Evolutionary conservation across 2,113 vertebrate genomes (phyloP), one percentile per base, ranked within the genome.

Genomic region (Nestor notabilis): DNA sequence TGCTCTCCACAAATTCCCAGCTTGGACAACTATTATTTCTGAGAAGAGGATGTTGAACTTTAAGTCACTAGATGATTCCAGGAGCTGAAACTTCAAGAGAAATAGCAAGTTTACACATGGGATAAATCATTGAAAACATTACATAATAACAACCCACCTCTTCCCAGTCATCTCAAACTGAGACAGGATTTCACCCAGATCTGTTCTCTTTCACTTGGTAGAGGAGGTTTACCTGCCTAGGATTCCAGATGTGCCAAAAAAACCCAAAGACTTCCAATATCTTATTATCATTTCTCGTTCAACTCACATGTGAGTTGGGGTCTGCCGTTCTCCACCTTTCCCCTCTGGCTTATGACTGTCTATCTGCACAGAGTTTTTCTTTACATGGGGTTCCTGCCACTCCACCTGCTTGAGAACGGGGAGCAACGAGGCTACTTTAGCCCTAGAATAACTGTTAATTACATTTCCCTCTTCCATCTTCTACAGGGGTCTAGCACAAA

Each of bases 361-460:
- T 7, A 7, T 16, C 50, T 58, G 46, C 93, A 74, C n/a, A 49
- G n/a, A 24, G 28, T 11, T 53, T 72, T 64, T 28, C 66, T 46
- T 65, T 44, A n/a, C 17, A 7, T 1, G 1, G 49, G 47, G 28
- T 7, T 89, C 39, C 75, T 58, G 31, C 23, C 69, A 46, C 71
- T 63, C 46, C 52, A 64, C n/a, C 50, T 43, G 4, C 47, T 3
- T 1, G 31, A 11, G 7, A 75, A 52, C 0, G 0, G 41, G 58
- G 70, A 41, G 27, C 46, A 37, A n/a, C 1, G 1, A 35, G 64
- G 79, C 76, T 71, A 75, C 76, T 50, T 50, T 8, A 56, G 37
- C 33, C 68, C 58, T 71, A 47, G 49, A 33, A 0, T 28, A 81
- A 74, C 10, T 3, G 12, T 21, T 87, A 52, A 72, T 68, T 44